These are phyloP conservation scores for Drosophila stalkeri DNA, from an alignment of 2,888 invertebrate species.

Conservation along the genomic window DNA sequence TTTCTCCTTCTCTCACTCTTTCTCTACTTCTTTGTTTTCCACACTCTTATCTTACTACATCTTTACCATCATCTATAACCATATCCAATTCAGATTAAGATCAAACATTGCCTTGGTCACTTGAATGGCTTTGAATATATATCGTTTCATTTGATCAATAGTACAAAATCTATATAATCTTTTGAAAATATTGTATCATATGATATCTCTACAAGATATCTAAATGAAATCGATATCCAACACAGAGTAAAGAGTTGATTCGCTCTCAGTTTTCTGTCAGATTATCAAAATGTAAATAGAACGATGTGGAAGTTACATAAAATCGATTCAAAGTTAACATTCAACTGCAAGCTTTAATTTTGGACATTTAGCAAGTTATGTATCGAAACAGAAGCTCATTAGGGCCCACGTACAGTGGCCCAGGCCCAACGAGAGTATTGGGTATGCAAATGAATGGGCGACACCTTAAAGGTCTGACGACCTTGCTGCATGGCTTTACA, in stretches of 20 bases:
- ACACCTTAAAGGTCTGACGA: constrained; percentile 39
- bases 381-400: constrained; percentile 38
- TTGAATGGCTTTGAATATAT: background rate
- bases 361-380: constrained; percentile 17
- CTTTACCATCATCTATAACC: background rate
- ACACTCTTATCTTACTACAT: background rate
- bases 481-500: constrained; percentile 31
- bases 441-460: constrained; percentile 42
- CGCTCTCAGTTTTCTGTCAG: too few relatives aligned
- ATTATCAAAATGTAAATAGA: background rate
- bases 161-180: background rate
- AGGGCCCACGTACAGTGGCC: constrained; percentile 2
- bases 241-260: background rate
- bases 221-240: background rate
- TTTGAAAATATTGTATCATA: too few relatives aligned
- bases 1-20: background rate
- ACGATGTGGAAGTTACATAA: background rate
- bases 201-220: background rate
- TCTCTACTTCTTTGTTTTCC: background rate
- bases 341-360: constrained; percentile 3
- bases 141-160: background rate
- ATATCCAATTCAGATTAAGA: constrained; percentile 1
- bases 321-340: background rate
- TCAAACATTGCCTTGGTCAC: background rate
- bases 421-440: constrained; percentile 3